These are phyloP conservation scores for Tretioscincus oriximinensis DNA, from an alignment of 2,113 vertebrate species.

Conservation along the genomic window DNA sequence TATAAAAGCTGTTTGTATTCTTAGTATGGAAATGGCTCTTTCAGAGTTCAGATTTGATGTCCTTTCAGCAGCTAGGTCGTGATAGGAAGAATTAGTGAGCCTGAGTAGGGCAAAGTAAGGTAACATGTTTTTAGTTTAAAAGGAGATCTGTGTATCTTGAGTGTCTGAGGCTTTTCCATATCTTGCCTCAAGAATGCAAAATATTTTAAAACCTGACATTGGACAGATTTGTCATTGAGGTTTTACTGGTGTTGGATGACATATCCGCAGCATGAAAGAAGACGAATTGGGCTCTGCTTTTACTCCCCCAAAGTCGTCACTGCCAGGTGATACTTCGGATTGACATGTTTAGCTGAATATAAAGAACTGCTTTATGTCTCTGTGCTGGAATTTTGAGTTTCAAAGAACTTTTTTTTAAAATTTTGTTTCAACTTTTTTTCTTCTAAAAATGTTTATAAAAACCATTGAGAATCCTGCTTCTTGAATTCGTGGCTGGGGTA, in stretches of 20 bases:
- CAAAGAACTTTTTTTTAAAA: neutral
- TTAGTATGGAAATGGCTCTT: neutral
- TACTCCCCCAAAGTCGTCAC: constrained; percentile 28
- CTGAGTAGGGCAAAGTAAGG: neutral
- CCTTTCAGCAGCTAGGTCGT: neutral
- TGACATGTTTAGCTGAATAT: constrained; percentile 22
- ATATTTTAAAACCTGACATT: constrained; percentile 9
- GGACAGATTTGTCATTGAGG: constrained; percentile 10
- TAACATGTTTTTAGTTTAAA: neutral
- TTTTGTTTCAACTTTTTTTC: constrained; percentile 3
- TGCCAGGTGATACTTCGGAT: constrained; percentile 22
- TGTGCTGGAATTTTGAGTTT: constrained; percentile 27
- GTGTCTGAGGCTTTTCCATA: neutral
- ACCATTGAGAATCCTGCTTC: neutral
- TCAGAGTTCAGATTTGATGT: neutral
- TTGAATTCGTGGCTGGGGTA: no score
- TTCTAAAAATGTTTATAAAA: constrained; percentile 51
- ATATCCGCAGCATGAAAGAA: constrained; percentile 26
- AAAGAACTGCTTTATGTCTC: constrained; percentile 1
- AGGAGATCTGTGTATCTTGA: constrained; percentile 15
- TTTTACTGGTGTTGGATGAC: neutral
- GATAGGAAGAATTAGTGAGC: neutral
- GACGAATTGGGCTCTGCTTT: neutral
- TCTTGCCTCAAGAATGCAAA: constrained; percentile 1
- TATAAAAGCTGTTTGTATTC: neutral